Conservation (phyloP, 1,140 invertebrate species). For the Bombus affinis region DNA sequence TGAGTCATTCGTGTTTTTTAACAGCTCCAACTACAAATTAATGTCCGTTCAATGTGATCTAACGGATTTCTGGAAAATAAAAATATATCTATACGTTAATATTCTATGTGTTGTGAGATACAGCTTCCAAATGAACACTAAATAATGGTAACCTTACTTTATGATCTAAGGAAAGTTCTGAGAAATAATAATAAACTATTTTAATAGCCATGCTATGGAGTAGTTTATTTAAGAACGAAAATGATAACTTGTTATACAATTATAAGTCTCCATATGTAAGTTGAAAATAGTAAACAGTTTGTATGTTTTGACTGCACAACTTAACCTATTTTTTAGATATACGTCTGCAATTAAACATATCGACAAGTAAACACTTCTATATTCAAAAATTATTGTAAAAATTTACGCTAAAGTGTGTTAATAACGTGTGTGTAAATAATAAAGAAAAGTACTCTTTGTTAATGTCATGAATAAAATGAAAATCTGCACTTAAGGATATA, state of each 20-base stretch:
- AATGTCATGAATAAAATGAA: neutral
- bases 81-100: neutral
- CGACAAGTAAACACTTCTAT: constrained; percentile 3
- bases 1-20: constrained; percentile 36
- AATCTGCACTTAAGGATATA: neutral
- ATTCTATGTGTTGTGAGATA: neutral
- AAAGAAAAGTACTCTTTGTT: constrained; percentile 8
- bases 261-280: neutral
- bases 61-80: constrained; percentile 33
- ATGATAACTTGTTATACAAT: neutral
- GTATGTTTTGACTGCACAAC: constrained; percentile 16
- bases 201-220: neutral
- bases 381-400: neutral
- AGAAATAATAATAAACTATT: neutral
- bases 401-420: constrained; percentile 12
- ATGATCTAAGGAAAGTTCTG: constrained; percentile 19
- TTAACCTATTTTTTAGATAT: constrained; percentile 48
- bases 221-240: neutral
- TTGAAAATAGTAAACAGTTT: neutral
- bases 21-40: constrained; percentile 26
- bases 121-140: constrained; percentile 12
- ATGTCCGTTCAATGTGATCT: constrained; percentile 21
- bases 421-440: no score
- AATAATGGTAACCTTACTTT: constrained; percentile 50
- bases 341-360: constrained; percentile 26